Percentiles rank a stretch among this genome's conserved stretches.
Conservation (phyloP, 2,797 vertebrate species). For the Fringilla coelebs region DNA sequence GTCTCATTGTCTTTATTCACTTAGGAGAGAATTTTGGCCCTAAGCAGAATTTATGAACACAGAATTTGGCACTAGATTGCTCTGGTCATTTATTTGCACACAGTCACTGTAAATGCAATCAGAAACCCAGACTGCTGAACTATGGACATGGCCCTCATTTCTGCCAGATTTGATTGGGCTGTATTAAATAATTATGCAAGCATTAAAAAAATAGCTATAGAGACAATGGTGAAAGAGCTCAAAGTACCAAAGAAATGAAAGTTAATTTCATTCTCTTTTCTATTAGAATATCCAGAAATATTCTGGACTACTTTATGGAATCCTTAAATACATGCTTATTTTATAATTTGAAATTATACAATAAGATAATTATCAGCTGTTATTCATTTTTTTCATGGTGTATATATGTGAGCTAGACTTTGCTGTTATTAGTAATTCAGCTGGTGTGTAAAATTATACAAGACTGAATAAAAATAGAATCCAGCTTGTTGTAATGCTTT, state of each 20-base stretch:
- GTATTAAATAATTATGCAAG: constrained; percentile 8
- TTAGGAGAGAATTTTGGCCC: neutral
- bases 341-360: neutral
- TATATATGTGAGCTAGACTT: neutral
- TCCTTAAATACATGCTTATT: constrained; percentile 8
- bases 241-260: neutral
- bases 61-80: neutral
- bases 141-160: neutral
- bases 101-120: neutral
- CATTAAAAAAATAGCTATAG: neutral
- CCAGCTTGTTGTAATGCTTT: neutral
- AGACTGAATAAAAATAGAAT: neutral
- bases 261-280: constrained; percentile 32
- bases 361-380: neutral
- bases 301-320: neutral
- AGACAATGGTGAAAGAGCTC: constrained; percentile 24
- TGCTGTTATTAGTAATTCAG: neutral
- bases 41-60: neutral
- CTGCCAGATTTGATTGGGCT: neutral
- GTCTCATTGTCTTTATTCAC: neutral
- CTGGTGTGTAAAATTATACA: neutral
- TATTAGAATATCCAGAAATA: constrained; percentile 43
- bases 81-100: neutral
- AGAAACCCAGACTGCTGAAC: neutral
- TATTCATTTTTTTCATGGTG: neutral